Percentiles rank a stretch among this genome's conserved stretches.
phyloP scores from a whole-genome alignment of 2,888 invertebrate species.

The Caenorhabditis angaria region DNA sequence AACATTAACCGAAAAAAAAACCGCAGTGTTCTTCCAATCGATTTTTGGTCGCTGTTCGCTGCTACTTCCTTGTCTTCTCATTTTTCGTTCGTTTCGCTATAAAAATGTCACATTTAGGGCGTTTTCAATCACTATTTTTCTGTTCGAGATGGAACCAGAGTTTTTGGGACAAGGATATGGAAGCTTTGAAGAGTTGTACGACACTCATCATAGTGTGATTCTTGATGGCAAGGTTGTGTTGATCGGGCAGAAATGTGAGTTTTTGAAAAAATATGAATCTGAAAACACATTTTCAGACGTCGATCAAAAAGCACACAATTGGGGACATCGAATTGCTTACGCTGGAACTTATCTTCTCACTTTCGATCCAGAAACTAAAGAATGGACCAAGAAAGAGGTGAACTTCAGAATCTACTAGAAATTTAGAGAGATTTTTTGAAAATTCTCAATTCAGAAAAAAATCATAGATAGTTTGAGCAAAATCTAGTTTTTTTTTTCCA shows the following conservation, averaged over 20 bases:
- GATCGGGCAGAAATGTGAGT: conserved; percentile 4
- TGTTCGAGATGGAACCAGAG: not conserved
- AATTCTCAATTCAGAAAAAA: no score
- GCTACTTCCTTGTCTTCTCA: not conserved
- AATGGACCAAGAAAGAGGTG: not conserved
- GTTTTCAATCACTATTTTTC: not conserved
- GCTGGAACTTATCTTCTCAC: not conserved
- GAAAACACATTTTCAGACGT: not conserved
- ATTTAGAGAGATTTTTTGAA: no score
- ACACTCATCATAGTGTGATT: not conserved
- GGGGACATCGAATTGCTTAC: not conserved
- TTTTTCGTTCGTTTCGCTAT: not conserved
- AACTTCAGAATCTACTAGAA: no score
- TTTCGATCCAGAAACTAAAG: not conserved
- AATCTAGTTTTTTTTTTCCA: no score
- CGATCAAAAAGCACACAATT: not conserved
- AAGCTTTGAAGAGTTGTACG: not conserved
- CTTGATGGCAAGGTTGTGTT: not conserved
- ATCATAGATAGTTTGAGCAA: no score
- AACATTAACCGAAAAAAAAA: no score
- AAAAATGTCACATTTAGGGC: not conserved
- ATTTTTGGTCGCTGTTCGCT: no score
- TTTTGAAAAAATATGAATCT: no score
- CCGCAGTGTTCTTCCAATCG: no score
- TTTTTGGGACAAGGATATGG: not conserved